Conservation (phyloP, 2,113 vertebrate genomes). For the Myanophis thanlyinensis region DNA sequence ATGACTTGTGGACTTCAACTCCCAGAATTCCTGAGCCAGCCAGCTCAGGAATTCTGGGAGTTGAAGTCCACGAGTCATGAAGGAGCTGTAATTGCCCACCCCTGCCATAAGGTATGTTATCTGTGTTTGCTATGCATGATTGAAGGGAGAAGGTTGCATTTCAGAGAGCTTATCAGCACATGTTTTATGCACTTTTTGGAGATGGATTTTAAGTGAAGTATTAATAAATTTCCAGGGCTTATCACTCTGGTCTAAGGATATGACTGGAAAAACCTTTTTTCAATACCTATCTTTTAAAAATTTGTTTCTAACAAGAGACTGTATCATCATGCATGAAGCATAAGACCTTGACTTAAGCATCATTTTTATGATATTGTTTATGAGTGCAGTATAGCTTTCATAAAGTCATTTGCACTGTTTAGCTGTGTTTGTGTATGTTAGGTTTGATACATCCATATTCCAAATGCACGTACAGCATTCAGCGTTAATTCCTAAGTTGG, state of each 20-base stretch:
- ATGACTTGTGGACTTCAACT: too few species aligned
- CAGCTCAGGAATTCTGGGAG: too few species aligned
- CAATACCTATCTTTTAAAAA: background rate
- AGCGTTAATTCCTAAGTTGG: background rate
- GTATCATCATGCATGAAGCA: background rate
- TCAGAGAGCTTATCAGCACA: background rate
- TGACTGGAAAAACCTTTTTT: background rate
- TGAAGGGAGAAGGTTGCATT: background rate
- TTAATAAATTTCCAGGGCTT: background rate
- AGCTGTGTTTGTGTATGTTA: background rate
- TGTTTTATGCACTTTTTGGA: background rate
- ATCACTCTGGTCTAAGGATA: background rate
- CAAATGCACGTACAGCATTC: background rate
- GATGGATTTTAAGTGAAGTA: background rate
- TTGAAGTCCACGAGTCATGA: too few species aligned
- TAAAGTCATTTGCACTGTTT: background rate
- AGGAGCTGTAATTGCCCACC: too few species aligned
- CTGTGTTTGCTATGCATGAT: background rate
- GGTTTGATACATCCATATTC: background rate
- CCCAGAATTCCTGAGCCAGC: too few species aligned
- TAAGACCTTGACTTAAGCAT: background rate
- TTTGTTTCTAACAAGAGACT: background rate
- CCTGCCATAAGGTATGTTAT: background rate
- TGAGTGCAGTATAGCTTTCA: background rate
- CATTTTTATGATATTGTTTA: background rate